Conservation (phyloP, 2,888 invertebrate species). For the Onthophagus sagittarius region DNA sequence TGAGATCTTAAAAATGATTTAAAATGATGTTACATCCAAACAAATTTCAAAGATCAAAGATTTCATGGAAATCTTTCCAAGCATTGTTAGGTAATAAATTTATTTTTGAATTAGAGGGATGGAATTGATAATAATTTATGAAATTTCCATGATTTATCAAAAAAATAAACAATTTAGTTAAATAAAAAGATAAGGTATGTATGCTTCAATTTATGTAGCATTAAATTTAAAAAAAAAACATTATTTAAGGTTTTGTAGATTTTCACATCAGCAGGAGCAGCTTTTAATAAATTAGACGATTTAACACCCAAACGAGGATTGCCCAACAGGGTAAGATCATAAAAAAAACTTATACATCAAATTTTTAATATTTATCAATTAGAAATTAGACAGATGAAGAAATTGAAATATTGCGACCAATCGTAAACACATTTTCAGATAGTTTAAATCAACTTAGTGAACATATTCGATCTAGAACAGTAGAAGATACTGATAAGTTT, state of each 20-base stretch:
- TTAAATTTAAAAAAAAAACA: neutral
- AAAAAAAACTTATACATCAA: too few species aligned
- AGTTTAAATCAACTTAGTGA: conserved; percentile 91
- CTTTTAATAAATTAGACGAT: conserved; percentile 92
- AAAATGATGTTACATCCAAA: conserved; percentile 22
- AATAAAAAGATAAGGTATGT: conserved; percentile 45
- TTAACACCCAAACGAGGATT: conserved; percentile 89
- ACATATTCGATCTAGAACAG: conserved; percentile 87
- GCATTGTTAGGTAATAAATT: too few species aligned
- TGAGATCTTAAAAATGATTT: conserved; percentile 58
- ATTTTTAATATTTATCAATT: conserved; percentile 20
- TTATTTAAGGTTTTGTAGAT: conserved; percentile 87
- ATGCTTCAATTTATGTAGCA: neutral
- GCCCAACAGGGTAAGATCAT: conserved; percentile 59
- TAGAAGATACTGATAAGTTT: too few species aligned
- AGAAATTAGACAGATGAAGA: conserved; percentile 97
- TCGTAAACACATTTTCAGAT: conserved; percentile 89
- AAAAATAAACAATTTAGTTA: too few species aligned
- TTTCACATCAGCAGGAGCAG: conserved; percentile 93
- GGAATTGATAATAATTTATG: too few species aligned
- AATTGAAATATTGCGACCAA: conserved; percentile 88
- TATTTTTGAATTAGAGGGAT: too few species aligned
- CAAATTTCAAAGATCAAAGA: conserved; percentile 1
- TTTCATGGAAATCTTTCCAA: too few species aligned
- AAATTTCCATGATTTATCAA: too few species aligned